A percentile compares a stretch with the other conserved stretches of the same genome.
Conservation (phyloP, 2,888 invertebrate species). For the Baronia brevicornis region DNA sequence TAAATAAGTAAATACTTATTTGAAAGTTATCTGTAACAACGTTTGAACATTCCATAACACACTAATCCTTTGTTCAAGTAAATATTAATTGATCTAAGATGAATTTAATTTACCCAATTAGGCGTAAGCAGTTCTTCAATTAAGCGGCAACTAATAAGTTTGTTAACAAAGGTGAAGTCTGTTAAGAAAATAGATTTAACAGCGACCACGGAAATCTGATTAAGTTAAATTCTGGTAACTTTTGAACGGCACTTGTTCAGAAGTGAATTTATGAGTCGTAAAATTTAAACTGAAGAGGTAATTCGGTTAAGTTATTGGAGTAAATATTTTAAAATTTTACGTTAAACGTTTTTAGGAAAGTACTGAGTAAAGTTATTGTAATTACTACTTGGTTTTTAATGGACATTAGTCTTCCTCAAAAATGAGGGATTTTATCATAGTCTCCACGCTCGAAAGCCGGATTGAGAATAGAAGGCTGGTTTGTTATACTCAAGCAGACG, state of each 20-base stretch:
- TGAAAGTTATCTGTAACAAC: too few species aligned
- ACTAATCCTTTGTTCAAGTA: conserved; percentile 16
- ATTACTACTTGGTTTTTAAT: too few species aligned
- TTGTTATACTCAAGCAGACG: too few species aligned
- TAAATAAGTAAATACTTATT: conserved; percentile 19
- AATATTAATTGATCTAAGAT: conserved; percentile 25
- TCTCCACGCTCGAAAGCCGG: too few species aligned
- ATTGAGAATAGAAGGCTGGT: too few species aligned
- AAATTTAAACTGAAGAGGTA: conserved; percentile 31
- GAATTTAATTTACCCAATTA: conserved; percentile 32
- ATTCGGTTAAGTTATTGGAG: conserved; percentile 21
- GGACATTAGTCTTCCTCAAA: too few species aligned
- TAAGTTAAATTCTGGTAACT: conserved; percentile 60
- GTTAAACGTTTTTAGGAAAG: too few species aligned
- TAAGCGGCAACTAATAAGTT: conserved; percentile 51
- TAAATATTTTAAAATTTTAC: too few species aligned
- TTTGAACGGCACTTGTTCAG: conserved; percentile 53
- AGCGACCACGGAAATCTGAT: conserved; percentile 59
- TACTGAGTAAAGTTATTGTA: too few species aligned
- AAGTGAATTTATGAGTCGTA: conserved; percentile 42
- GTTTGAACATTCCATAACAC: too few species aligned
- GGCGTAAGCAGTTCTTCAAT: conserved; percentile 42
- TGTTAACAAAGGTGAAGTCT: conserved; percentile 54
- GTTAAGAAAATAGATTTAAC: conserved; percentile 60
- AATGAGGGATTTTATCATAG: too few species aligned